Conservation (phyloP, 2,797 vertebrate species). For the Myripristis murdjan region DNA sequence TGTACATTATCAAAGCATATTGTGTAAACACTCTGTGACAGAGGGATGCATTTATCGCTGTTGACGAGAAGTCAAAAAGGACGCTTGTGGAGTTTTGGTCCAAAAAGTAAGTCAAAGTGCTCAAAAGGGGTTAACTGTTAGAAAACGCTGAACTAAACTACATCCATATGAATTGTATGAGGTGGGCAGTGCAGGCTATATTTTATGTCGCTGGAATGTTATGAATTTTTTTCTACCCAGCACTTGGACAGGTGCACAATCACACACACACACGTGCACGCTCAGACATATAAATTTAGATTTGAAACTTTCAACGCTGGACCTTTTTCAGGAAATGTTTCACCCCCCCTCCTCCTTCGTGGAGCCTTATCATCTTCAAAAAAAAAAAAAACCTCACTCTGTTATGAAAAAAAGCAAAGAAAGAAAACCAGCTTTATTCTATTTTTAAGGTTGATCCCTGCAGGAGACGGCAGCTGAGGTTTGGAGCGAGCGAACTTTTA, state of each 20-base stretch:
- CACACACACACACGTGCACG: constrained; percentile 23
- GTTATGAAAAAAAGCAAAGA: constrained; percentile 73
- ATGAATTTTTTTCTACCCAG: background rate
- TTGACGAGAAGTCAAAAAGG: too few species aligned
- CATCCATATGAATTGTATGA: background rate
- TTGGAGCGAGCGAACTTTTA: constrained; percentile 79
- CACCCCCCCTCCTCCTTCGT: constrained; percentile 29
- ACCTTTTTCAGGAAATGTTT: constrained; percentile 48
- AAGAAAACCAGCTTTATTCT: constrained; percentile 59
- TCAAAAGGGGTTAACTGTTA: constrained; percentile 3
- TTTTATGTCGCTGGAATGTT: background rate
- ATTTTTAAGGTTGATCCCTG: constrained; percentile 71
- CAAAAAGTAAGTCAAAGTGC: too few species aligned
- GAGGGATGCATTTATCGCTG: too few species aligned
- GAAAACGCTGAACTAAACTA: constrained; percentile 18
- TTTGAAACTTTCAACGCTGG: constrained; percentile 49
- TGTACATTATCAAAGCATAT: too few species aligned
- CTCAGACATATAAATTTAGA: constrained; percentile 9
- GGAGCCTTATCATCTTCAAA: constrained; percentile 65
- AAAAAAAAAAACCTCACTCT: constrained; percentile 58
- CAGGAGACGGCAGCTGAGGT: constrained; percentile 72
- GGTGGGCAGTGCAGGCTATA: background rate
- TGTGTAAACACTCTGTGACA: too few species aligned
- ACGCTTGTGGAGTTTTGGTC: too few species aligned
- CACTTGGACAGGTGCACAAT: background rate